Conservation (phyloP, 2,113 vertebrate species). For the Ibidorhyncha struthersii region DNA sequence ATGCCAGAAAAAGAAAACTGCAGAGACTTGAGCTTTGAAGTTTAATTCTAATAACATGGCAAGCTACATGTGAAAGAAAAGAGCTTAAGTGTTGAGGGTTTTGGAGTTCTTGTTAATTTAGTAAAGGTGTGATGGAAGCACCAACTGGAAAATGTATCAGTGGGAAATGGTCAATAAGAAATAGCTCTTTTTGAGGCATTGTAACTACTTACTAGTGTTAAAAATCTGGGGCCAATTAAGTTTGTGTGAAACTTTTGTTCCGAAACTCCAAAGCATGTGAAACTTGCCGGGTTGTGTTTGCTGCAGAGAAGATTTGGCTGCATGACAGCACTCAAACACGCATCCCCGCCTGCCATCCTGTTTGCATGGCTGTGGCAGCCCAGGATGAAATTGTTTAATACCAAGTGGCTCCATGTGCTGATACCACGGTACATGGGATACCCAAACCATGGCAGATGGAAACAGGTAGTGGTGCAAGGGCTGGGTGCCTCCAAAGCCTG, state of each 20-base stretch:
- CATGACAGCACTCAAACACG: neutral
- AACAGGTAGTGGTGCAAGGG: neutral
- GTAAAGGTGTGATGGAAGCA: neutral
- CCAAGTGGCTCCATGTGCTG: neutral
- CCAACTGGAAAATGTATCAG: neutral
- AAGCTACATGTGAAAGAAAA: neutral
- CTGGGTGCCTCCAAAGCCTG: neutral
- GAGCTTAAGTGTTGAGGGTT: neutral
- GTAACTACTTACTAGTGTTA: neutral
- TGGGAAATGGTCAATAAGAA: neutral
- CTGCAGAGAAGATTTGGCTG: neutral
- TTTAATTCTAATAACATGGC: neutral
- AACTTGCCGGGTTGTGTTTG: neutral
- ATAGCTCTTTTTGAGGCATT: neutral
- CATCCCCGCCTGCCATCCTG: neutral
- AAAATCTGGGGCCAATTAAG: slow-evolving; percentile 29
- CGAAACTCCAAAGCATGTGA: slow-evolving; percentile 18
- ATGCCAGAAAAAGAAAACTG: neutral
- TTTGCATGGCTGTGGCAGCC: fast-evolving
- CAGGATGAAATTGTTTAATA: neutral
- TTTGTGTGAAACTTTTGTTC: slow-evolving; percentile 47
- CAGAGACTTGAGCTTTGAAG: neutral
- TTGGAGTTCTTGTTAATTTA: neutral
- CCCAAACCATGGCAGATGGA: fast-evolving
- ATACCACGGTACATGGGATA: neutral